Base-by-base conservation (phyloP, 2,113 vertebrate genomes). In the Phoenicopterus ruber region DNA sequence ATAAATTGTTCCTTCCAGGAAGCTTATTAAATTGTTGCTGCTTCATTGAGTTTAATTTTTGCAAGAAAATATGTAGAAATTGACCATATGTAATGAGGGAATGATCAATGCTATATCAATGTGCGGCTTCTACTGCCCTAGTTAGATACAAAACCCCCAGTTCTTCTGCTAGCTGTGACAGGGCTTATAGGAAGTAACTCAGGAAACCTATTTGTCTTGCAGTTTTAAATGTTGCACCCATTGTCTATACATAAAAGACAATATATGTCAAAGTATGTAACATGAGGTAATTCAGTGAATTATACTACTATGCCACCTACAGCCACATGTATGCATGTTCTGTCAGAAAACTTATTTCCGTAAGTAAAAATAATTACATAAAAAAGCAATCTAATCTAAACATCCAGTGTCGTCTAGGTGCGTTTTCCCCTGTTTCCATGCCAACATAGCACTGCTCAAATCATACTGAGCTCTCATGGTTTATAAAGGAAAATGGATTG, bases 291-390 rank as follows among this genome's bases (percentile, higher is more conserved):
- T 26, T 50, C 65, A 73, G 47, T 95, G 88, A 96, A 93, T 96
- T 96, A 94, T 96, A 86, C 96, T 94, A 73, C 94, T 97, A 86
- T 97, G 97, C 97, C 96, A 97, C 79, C 96, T 97, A 97, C 97
- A 97, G 97, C 79, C 88, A 71, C 76, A 84, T 57, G 46, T 46
- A 95, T 86, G 96, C 70, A 96, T 96, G n/a, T 96, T 97, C 83
- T 96, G 59, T 61, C 46, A 86, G 80, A 69, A 94, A 88, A 90
- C 12, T 25, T 57, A 29, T 38, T 83, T 94, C 38, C 76, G 85
- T 87, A 31, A 17, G 19, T 62, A 87, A 92, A 94, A 93, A 28
- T 73, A 84, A 87, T 95, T 82, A 42, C 74, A 83, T 13, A 83
- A 83, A 85, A 83, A 86, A 36, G 1, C 47, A 66, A 26, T 69